These are phyloP conservation scores for Episyrphus balteatus DNA, from an alignment of 1,140 invertebrate species.

Conservation along the genomic window DNA sequence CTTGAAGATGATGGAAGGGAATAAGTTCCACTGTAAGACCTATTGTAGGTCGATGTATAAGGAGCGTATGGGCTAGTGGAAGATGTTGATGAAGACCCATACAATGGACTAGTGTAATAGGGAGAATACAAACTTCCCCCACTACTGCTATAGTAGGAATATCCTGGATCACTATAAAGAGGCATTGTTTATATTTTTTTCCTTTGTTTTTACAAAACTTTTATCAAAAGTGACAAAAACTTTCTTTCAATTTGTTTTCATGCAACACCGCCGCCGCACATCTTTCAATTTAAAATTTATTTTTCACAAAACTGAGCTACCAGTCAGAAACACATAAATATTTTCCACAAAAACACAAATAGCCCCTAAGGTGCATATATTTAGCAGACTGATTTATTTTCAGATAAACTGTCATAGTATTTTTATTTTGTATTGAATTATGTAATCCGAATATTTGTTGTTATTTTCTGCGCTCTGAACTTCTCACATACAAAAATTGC, in stretches of 20 bases:
- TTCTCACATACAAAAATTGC: too few species aligned
- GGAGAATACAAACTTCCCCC: constrained; percentile 40
- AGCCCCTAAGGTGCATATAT: too few species aligned
- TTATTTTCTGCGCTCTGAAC: too few species aligned
- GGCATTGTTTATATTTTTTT: constrained; percentile 19
- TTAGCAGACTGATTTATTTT: too few species aligned
- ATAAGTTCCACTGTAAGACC: constrained; percentile 22
- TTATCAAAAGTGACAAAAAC: constrained; percentile 1
- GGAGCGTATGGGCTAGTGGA: constrained; percentile 8
- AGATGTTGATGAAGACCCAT: constrained; percentile 4
- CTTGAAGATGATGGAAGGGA: constrained; percentile 10
- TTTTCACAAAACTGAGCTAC: too few species aligned
- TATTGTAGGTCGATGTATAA: constrained; percentile 19
- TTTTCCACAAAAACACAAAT: too few species aligned
- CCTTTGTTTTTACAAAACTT: constrained; percentile 1
- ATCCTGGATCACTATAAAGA: constrained; percentile 28
- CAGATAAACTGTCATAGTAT: too few species aligned
- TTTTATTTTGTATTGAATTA: too few species aligned
- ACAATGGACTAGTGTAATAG: constrained; percentile 43
- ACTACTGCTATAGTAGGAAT: constrained; percentile 34
- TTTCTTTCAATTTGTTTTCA: constrained; percentile 8
- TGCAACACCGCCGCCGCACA: background rate
- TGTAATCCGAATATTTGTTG: too few species aligned
- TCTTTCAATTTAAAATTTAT: too few species aligned
- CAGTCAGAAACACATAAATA: too few species aligned